Percentiles rank a stretch among this genome's conserved stretches.
These are phyloP conservation scores for Channallabes apus DNA, from an alignment of 2,797 vertebrate species.

Conservation along the genomic window DNA sequence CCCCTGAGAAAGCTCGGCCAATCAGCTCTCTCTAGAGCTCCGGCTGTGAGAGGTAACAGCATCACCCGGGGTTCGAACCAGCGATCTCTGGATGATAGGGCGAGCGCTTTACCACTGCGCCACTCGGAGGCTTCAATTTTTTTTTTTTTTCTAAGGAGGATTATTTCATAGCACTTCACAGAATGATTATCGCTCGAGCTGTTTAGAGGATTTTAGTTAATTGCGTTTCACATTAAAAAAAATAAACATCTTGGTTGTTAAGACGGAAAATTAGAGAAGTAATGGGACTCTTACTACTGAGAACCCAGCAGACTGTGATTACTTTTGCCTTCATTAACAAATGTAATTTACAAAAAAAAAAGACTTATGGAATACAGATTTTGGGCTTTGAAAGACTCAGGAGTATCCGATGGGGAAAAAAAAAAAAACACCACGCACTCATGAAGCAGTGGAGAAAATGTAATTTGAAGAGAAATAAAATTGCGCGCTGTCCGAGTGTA, in stretches of 20 bases:
- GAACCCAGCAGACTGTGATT: slow-evolving; percentile 45
- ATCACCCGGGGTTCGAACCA: no score
- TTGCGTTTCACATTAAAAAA: slow-evolving; percentile 48
- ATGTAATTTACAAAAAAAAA: slow-evolving; percentile 21
- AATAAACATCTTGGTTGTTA: slow-evolving; percentile 46
- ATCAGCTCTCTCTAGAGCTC: no score
- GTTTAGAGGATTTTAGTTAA: slow-evolving; percentile 54
- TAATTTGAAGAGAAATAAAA: not conserved
- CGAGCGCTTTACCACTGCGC: no score
- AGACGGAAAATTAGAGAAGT: slow-evolving; percentile 50
- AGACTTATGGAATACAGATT: not conserved
- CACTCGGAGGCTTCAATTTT: no score
- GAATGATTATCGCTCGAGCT: slow-evolving; percentile 41
- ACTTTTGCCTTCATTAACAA: slow-evolving; percentile 48
- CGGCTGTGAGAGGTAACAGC: no score
- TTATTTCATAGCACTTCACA: slow-evolving; percentile 39
- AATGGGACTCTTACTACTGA: slow-evolving; percentile 46
- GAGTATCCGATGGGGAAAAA: not conserved
- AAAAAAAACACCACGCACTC: not conserved
- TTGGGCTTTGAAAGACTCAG: not conserved
- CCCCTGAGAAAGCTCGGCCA: no score
- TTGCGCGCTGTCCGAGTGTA: not conserved
- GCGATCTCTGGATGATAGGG: no score
- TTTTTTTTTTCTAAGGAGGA: slow-evolving; percentile 34
- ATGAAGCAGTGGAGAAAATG: not conserved